Evolutionary conservation across 2,797 vertebrate species (phyloP), one percentile per base, ranked within the genome.

Genomic region (Trichosurus vulpecula): DNA sequence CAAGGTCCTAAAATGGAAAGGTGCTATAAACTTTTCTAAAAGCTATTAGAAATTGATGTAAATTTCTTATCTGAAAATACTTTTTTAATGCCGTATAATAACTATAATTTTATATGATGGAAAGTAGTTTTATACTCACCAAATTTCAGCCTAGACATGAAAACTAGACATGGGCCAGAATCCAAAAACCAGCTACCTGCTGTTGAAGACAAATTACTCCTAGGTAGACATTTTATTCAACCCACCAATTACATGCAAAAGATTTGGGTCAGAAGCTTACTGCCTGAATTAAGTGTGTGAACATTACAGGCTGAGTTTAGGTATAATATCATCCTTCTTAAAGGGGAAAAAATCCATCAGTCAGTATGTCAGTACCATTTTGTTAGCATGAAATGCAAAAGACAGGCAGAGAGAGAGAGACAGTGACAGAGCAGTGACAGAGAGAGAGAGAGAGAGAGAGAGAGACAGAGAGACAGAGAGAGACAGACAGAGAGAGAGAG

Each of bases 61-160:
- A 96, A 97, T 57, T 95, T 97, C 90, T 97, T 95, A 95, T 92
- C 58, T 95, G 90, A 96, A 98, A 98, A 90, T 93, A 94, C 91
- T 96, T 93, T 93, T 94, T 92, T 95, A 98, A 97, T 97, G 96
- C 54, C 54, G 93, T 94, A 97, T 97, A 98, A 98, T 97, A 95
- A 95, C 94, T 93, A 95, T 97, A 97, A 97, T 95, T 98, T 98
- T 97, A 95, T 54, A n/a, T 97, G 89, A 98, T 98, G 94, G 93
- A 96, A 98, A 95, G 61, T 95, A 97, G 19, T 90, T 97, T 94
- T 95, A 47, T 93, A 10, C 66, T 97, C 19, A 97, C 95, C 95
- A 96, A 97, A 96, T 94, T 58, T 97, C 57, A 98, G 47, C 54
- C 93, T 96, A 95, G 94, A 96, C 93, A 55, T 54, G 91, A 97